A percentile compares a stretch with the other conserved stretches of the same genome.
These are phyloP conservation scores for Antedon mediterranea DNA, from an alignment of 53 echinoderm and acorn worm species.

Conservation along the genomic window DNA sequence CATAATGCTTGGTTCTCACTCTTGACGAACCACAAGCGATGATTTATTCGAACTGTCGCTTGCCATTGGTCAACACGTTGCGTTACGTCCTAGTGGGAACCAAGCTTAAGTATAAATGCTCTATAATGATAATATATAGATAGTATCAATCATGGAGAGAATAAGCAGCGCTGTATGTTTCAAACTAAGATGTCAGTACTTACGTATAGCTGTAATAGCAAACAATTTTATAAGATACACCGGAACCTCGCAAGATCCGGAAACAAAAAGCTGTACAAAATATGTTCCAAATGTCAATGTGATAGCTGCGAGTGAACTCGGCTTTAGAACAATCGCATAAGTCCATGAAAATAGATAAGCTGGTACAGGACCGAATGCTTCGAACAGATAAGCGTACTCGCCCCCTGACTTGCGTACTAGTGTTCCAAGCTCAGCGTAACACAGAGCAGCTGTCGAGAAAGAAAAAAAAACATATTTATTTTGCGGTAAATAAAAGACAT, in stretches of 20 bases:
- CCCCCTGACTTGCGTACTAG: conserved; percentile 44
- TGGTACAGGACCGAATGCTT: conserved; percentile 31
- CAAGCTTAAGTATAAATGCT: no score
- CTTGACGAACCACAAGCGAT: no score
- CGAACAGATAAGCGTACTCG: conserved; percentile 42
- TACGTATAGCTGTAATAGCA: not conserved
- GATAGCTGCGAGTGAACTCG: conserved; percentile 39
- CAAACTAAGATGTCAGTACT: not conserved
- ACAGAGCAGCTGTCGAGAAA: conserved; percentile 25
- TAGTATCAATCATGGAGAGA: no score
- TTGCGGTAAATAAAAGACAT: no score
- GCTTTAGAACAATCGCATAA: conserved; percentile 31
- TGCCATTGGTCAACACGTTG: no score
- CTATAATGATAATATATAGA: no score
- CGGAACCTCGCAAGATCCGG: conserved; percentile 3
- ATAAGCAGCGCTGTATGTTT: no score
- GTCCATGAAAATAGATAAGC: conserved; percentile 52
- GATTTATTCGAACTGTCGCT: no score
- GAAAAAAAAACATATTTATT: not conserved
- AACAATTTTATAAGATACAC: not conserved
- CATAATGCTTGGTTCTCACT: no score
- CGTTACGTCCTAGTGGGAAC: no score
- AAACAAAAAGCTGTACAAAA: conserved; percentile 12
- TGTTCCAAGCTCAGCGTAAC: conserved; percentile 54
- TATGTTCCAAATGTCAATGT: conserved; percentile 44